phyloP scores from a whole-genome alignment of 2,888 invertebrate genomes.

The Conops quadrifasciatus region DNA sequence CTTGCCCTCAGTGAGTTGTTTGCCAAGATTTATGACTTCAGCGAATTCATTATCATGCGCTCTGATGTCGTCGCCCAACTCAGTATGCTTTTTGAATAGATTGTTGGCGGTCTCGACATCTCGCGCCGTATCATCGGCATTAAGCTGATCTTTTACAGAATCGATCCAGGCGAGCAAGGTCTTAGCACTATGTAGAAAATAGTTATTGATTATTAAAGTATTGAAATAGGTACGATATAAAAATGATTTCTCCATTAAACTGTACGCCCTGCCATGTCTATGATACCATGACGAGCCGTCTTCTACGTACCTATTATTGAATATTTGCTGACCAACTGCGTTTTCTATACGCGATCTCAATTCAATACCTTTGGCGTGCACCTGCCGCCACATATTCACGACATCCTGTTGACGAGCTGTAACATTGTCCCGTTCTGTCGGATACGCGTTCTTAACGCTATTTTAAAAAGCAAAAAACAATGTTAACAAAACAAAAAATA shows the following conservation, averaged over 20 bases:
- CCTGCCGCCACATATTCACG: constrained; percentile 86
- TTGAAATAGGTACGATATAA: not conserved
- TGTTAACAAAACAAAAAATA: not conserved
- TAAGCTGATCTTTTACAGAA: constrained; percentile 79
- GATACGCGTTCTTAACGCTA: constrained; percentile 91
- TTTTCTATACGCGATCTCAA: constrained; percentile 87
- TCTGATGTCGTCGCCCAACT: constrained; percentile 88
- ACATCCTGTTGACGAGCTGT: constrained; percentile 85
- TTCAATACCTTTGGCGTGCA: constrained; percentile 85
- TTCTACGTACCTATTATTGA: constrained; percentile 54
- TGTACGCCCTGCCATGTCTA: not conserved
- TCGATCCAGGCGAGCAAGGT: constrained; percentile 84
- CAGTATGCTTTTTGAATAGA: constrained; percentile 88
- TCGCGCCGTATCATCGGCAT: constrained; percentile 80
- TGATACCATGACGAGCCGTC: not conserved
- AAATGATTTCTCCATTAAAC: not conserved
- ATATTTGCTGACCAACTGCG: constrained; percentile 93
- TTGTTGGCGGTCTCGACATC: constrained; percentile 94
- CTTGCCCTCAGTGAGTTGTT: constrained; percentile 77
- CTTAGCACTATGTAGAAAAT: constrained; percentile 71
- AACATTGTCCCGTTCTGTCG: constrained; percentile 87
- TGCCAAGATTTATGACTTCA: constrained; percentile 82
- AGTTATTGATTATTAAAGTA: not conserved
- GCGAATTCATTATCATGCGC: constrained; percentile 88
- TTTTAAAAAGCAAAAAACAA: constrained; percentile 23